These are phyloP conservation scores for Lypha dubia DNA, from an alignment of 2,888 invertebrate species.

Conservation along the genomic window DNA sequence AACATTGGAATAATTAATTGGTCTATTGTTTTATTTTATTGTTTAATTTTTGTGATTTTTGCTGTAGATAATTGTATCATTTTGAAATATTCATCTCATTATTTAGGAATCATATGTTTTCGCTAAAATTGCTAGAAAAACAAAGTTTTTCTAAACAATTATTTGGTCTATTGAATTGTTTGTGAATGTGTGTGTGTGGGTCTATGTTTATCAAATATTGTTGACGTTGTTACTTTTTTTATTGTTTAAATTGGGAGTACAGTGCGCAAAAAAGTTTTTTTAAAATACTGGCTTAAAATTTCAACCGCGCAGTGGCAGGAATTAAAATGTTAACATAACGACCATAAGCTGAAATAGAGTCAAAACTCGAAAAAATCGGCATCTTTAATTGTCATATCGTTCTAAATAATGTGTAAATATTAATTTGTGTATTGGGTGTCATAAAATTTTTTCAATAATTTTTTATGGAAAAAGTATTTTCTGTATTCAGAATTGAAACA, in stretches of 20 bases:
- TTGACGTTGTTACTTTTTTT: not conserved
- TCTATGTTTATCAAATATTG: not conserved
- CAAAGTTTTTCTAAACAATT: slow-evolving; percentile 57
- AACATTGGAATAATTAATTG: slow-evolving; percentile 51
- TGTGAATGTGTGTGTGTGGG: slow-evolving; percentile 21
- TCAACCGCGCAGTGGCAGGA: too few species aligned
- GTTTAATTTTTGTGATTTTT: slow-evolving; percentile 30
- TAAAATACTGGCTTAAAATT: too few species aligned
- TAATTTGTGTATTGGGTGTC: too few species aligned
- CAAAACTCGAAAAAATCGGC: too few species aligned
- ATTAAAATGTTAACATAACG: too few species aligned
- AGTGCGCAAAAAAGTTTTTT: slow-evolving; percentile 40
- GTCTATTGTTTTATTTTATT: slow-evolving; percentile 51
- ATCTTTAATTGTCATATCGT: too few species aligned
- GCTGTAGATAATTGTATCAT: slow-evolving; percentile 66
- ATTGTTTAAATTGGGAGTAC: slow-evolving; percentile 43
- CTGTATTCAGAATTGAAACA: too few species aligned
- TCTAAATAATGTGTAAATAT: too few species aligned
- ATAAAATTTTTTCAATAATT: too few species aligned
- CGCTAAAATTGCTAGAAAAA: slow-evolving; percentile 54
- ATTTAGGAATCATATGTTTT: slow-evolving; percentile 69
- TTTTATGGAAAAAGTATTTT: too few species aligned
- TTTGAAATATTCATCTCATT: slow-evolving; percentile 59
- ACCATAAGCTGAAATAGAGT: too few species aligned
- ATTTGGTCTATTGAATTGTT: slow-evolving; percentile 68